Evolutionary conservation across 2,797 vertebrate species (phyloP).

Genomic region (Manis pentadactyla): DNA sequence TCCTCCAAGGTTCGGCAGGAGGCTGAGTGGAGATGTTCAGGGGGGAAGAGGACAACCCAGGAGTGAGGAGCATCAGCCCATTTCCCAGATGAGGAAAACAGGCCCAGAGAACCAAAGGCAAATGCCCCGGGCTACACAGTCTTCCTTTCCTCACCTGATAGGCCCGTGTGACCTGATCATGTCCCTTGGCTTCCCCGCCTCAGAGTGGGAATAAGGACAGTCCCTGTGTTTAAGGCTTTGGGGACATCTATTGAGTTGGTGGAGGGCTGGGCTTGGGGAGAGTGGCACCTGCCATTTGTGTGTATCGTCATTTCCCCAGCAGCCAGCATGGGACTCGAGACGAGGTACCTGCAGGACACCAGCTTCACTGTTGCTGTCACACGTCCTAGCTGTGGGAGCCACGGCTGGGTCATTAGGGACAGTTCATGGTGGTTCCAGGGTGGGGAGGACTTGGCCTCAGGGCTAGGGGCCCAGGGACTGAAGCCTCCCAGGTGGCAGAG

Average conservation of each 20-base stretch:
- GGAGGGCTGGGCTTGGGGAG: background rate
- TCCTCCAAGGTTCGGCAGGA: background rate
- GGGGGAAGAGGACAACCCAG: background rate
- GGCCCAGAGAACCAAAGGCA: background rate
- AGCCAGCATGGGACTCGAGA: accelerated
- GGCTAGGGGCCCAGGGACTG: background rate
- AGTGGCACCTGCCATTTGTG: background rate
- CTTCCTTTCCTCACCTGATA: background rate
- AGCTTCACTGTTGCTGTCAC: background rate
- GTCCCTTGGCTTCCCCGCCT: background rate
- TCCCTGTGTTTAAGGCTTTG: background rate
- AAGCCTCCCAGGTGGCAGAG: background rate
- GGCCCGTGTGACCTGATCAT: background rate
- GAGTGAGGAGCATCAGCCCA: background rate
- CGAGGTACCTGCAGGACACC: too few relatives aligned
- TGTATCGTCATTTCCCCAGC: background rate
- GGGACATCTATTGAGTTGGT: background rate
- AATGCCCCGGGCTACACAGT: background rate
- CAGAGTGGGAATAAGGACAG: background rate
- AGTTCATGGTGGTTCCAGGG: accelerated
- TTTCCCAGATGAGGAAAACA: conserved; percentile 4
- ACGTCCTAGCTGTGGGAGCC: background rate
- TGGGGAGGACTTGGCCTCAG: background rate
- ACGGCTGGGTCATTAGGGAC: accelerated
- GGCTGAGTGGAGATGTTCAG: background rate